phyloP scores from a whole-genome alignment of 37 sponge, comb jelly and placozoan genomes.

The Tethya wilhelma region DNA sequence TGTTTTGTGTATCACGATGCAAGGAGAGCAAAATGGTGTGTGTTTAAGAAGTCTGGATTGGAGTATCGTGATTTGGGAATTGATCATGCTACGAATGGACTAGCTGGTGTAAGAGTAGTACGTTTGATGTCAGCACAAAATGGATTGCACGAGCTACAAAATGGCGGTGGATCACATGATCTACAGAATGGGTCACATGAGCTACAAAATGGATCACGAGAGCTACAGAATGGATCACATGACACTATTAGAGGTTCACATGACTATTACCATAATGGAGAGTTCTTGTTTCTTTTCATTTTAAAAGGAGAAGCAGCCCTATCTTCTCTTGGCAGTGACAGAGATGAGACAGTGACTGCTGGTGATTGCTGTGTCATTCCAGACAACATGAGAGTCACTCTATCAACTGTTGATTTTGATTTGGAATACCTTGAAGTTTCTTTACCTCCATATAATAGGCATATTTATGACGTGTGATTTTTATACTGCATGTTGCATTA shows the following conservation, averaged over 20 bases:
- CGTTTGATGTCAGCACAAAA: neutral
- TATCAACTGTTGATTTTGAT: neutral
- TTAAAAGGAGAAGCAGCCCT: neutral
- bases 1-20: slow-evolving; percentile 1
- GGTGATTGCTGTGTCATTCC: neutral
- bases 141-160: too few relatives aligned
- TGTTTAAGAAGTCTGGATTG: neutral
- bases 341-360: neutral
- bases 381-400: neutral
- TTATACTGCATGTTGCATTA: neutral
- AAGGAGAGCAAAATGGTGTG: slow-evolving; percentile 3
- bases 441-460: neutral
- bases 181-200: too few relatives aligned
- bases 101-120: slow-evolving; percentile 19
- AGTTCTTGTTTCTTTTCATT: neutral
- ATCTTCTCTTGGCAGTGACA: neutral
- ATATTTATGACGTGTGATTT: neutral
- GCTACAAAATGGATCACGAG: too few relatives aligned
- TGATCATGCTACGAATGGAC: slow-evolving; percentile 3
- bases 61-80: slow-evolving; percentile 19
- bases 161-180: too few relatives aligned
- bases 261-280: neutral
- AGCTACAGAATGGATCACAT: too few relatives aligned
- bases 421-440: neutral
- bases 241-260: too few relatives aligned